Conservation (phyloP, 2,113 vertebrate species). For the Myocastor coypus region DNA sequence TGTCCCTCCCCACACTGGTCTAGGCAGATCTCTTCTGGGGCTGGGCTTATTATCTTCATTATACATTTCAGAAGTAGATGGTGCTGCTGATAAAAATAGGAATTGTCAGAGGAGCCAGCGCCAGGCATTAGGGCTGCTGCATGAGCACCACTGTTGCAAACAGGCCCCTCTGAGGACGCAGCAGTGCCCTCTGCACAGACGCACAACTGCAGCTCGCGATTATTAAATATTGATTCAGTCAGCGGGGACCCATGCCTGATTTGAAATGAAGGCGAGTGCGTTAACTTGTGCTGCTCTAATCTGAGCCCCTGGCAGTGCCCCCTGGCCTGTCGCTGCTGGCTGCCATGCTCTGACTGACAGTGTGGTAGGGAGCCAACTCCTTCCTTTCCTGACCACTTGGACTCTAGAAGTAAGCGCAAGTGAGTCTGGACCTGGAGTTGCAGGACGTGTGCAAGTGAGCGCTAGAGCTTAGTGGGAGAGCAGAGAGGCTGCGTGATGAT, state of each 20-base stretch:
- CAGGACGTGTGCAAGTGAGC: not conserved
- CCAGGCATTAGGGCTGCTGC: slow-evolving; percentile 46
- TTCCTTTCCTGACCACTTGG: not conserved
- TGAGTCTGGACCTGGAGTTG: slow-evolving; percentile 32
- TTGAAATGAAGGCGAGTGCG: slow-evolving; percentile 67
- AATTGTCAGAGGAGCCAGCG: slow-evolving; percentile 56
- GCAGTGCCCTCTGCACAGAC: slow-evolving; percentile 26
- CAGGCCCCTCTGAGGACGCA: slow-evolving; percentile 38
- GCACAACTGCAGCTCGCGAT: slow-evolving; percentile 67
- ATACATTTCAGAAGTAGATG: slow-evolving; percentile 64
- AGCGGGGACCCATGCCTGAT: slow-evolving; percentile 51
- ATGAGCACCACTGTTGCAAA: slow-evolving; percentile 39
- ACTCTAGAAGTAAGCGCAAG: not conserved
- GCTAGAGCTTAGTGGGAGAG: slow-evolving; percentile 51
- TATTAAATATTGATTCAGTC: slow-evolving; percentile 83
- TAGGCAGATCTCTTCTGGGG: slow-evolving; percentile 56
- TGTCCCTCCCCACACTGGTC: not conserved
- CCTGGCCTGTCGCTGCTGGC: slow-evolving; percentile 18
- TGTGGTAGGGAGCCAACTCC: not conserved
- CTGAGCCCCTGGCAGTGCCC: not conserved
- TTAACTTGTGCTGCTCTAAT: slow-evolving; percentile 71
- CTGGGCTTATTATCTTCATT: slow-evolving; percentile 65
- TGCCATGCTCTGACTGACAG: slow-evolving; percentile 7
- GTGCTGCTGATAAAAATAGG: slow-evolving; percentile 68
- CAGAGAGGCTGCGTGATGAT: slow-evolving; percentile 48